These are phyloP conservation scores for Pterobdella sp. DNA, from an alignment of 2,888 invertebrate species.

Conservation along the genomic window DNA sequence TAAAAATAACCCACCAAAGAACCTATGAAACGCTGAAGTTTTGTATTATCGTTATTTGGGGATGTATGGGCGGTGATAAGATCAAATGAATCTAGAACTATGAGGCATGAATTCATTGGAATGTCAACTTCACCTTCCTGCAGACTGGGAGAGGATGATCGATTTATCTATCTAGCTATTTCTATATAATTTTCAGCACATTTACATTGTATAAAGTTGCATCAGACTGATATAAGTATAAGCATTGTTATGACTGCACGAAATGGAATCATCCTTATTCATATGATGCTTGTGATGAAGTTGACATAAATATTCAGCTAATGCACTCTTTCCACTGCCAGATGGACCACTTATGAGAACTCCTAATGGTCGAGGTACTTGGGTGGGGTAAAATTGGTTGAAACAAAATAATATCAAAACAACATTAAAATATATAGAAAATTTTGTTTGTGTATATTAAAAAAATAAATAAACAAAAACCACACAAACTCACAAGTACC, in stretches of 20 bases:
- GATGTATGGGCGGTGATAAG: neutral
- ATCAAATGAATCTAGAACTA: neutral
- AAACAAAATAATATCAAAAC: no score
- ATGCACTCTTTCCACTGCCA: neutral
- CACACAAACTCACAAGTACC: no score
- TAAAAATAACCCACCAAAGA: neutral
- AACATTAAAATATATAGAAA: no score
- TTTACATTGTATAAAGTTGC: no score
- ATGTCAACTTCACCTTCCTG: no score
- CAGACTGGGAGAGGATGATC: no score
- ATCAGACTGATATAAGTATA: no score
- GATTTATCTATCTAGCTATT: no score
- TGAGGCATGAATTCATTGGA: neutral
- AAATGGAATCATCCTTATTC: neutral
- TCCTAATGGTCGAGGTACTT: slow-evolving; percentile 4
- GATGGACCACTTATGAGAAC: neutral
- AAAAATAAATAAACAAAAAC: no score
- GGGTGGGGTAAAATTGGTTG: no score
- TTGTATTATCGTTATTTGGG: neutral
- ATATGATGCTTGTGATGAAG: slow-evolving; percentile 4
- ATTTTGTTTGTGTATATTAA: no score
- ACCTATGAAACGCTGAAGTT: neutral
- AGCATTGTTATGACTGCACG: neutral
- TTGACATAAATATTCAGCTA: neutral
- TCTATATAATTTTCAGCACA: no score